Conservation (phyloP, 2,113 vertebrate genomes). For the Oncorhynchus masou region DNA sequence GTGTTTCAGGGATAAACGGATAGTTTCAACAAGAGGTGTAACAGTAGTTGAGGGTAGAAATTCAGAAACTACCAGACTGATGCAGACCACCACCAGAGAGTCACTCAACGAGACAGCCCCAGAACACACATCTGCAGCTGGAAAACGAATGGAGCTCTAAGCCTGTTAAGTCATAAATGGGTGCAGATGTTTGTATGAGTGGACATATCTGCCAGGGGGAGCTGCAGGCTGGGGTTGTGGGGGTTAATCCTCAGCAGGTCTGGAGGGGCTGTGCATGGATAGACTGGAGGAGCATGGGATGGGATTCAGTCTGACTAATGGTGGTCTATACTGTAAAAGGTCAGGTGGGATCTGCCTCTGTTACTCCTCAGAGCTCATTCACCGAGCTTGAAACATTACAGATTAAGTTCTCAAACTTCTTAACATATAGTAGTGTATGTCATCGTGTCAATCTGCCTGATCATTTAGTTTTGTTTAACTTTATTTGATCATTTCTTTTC, state of each 20-base stretch:
- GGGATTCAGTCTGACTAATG: background rate
- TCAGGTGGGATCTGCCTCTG: background rate
- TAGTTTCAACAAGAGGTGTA: background rate
- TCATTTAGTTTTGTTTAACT: too few species aligned
- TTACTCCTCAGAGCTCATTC: background rate
- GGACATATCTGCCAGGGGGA: conserved; percentile 38
- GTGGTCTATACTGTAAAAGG: background rate
- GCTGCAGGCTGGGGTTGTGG: conserved; percentile 15
- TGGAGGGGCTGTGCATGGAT: background rate
- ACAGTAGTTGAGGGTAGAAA: background rate
- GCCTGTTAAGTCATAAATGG: conserved; percentile 39
- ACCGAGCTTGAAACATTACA: background rate
- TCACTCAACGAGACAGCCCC: conserved; percentile 21
- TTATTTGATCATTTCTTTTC: too few species aligned
- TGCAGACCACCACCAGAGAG: background rate
- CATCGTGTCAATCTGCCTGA: background rate
- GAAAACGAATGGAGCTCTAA: conserved; percentile 29
- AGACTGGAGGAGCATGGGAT: background rate
- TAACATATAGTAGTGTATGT: background rate
- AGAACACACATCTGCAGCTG: conserved; percentile 31
- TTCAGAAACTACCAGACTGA: background rate
- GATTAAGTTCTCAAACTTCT: background rate
- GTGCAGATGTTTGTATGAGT: conserved; percentile 57
- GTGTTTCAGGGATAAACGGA: background rate
- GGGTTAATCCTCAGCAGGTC: conserved; percentile 28